Evolutionary conservation across 1,140 invertebrate genomes (phyloP), one percentile per base, ranked within the genome.

Genomic region (Antheraea mylitta): DNA sequence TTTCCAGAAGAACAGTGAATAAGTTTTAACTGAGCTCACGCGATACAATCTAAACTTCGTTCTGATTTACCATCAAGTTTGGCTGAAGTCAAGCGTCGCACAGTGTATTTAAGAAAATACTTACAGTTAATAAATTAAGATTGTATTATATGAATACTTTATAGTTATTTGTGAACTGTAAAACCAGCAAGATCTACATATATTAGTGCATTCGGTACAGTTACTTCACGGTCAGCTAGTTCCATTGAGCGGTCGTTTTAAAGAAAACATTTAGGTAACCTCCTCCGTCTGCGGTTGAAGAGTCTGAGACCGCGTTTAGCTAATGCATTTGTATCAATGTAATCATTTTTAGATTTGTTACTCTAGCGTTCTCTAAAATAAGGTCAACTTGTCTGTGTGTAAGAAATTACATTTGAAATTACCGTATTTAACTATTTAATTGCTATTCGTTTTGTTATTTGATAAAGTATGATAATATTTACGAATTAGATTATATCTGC

Each of bases 151-250:
- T 42, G 7, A 42, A 42, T 42, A 42, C 7, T 42, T 42, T 42
- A 42, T 42, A 11, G 7, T 8, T 42, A 42, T 11, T 75, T 68
- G 69, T 76, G 62, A 67, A 67, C 66, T 67, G 62, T 59, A 62
- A 62, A 70, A 66, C 63, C 37, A 22, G 67, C 61, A 61, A 18
- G 42, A 18, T 11, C 30, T n/a, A 45, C 62, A 63, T 67, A 59
- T 68, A 71, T 67, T 71, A 64, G 67, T 64, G 64, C 42, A 68
- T 68, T 65, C 65, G 45, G 13, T 53, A 53, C 45, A 16, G 45
- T 53, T 53, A 53, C 45, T 53, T 53, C 45, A 53, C 45, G 45
- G 45, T 53, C 16, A 53, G 45, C 45, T 53, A 53, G 45, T 13
- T 53, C 45, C 45, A 53, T 53, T 53, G 45, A 53, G 11, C 45